Evolutionary conservation across 2,797 vertebrate genomes (phyloP).

Genomic region (Myotis planiceps): DNA sequence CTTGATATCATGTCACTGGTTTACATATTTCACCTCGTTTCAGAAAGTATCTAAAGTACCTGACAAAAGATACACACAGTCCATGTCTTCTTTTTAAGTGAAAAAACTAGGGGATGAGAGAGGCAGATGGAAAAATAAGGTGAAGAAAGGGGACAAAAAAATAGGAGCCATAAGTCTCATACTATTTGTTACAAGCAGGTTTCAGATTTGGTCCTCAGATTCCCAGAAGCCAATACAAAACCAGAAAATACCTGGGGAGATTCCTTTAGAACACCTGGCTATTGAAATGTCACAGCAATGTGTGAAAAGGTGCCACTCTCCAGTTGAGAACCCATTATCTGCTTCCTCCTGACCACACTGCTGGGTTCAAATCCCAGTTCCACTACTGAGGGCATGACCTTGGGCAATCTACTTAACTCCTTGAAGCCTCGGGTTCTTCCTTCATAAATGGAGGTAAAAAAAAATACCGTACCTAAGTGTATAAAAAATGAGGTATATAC

Average conservation of each 20-base stretch:
- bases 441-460: background rate
- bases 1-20: background rate
- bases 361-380: background rate
- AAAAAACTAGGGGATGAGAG: background rate
- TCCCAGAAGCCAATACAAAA: background rate
- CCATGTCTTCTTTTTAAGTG: background rate
- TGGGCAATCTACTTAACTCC: background rate
- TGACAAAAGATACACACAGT: background rate
- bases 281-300: background rate
- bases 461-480: background rate
- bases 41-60: background rate
- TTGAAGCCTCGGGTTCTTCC: background rate
- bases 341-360: background rate
- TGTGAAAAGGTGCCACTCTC: background rate
- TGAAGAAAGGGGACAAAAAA: background rate
- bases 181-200: background rate
- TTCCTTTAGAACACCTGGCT: background rate
- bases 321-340: background rate
- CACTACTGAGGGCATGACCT: background rate
- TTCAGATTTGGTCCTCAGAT: background rate
- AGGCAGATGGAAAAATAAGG: background rate
- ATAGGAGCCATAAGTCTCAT: background rate
- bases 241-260: background rate
- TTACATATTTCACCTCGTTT: background rate
- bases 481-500: background rate